phyloP scores from a whole-genome alignment of 1,140 invertebrate species.

The Drosophila virilis region DNA sequence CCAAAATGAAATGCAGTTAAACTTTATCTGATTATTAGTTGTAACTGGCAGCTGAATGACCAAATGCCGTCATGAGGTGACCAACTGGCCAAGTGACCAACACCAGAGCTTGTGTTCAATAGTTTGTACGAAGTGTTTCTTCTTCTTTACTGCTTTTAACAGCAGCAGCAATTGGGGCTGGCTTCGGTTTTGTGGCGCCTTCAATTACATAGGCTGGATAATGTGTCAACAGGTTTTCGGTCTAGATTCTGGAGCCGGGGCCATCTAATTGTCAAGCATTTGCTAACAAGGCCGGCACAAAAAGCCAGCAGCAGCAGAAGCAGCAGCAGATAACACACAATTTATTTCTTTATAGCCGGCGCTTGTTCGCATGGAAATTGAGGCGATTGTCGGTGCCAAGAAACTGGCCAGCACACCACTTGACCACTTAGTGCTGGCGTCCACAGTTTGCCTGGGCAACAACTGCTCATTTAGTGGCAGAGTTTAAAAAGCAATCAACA shows the following conservation, averaged over 20 bases:
- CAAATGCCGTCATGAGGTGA: conserved; percentile 18
- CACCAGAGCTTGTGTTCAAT: neutral
- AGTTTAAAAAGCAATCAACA: conserved; percentile 83
- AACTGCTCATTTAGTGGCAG: conserved; percentile 51
- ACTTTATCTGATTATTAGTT: conserved; percentile 72
- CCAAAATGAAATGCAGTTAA: conserved; percentile 72
- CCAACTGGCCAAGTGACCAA: conserved; percentile 52
- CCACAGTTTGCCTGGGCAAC: conserved; percentile 3
- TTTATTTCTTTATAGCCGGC: conserved; percentile 38
- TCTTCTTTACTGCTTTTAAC: neutral
- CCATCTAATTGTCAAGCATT: conserved; percentile 49
- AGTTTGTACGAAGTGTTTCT: neutral
- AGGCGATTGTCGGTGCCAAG: neutral
- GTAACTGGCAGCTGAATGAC: conserved; percentile 33
- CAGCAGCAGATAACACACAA: conserved; percentile 36
- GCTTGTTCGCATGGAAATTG: conserved; percentile 47
- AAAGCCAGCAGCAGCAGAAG: neutral
- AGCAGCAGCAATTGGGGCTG: neutral
- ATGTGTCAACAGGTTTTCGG: conserved; percentile 45
- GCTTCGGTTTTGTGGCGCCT: conserved; percentile 25
- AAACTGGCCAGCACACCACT: conserved; percentile 16
- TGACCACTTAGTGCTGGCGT: conserved; percentile 22
- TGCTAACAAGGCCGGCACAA: conserved; percentile 42
- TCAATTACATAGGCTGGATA: conserved; percentile 39
- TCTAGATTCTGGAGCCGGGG: conserved; percentile 4